A percentile compares a stretch with the other conserved stretches of the same genome.
Evolutionary conservation across 2,888 invertebrate genomes (phyloP).

Genomic region (Machimus atricapillus): DNA sequence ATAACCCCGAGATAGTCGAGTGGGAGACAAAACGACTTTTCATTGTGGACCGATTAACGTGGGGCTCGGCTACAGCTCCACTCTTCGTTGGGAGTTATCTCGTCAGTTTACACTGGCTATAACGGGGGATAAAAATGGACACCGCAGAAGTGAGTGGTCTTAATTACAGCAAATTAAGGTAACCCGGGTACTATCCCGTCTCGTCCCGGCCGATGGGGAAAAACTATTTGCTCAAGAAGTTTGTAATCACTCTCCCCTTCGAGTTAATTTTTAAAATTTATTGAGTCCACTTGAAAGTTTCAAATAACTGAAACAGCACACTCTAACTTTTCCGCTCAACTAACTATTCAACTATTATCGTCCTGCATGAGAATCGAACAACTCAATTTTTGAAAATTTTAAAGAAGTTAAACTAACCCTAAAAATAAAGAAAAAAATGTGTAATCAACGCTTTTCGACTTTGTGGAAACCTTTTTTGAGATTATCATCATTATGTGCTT

Average conservation of each 20-base stretch:
- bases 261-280: neutral
- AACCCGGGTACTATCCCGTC: neutral
- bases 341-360: neutral
- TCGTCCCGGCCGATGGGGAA: neutral
- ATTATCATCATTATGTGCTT: no score
- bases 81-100: neutral
- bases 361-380: neutral
- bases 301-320: neutral
- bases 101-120: neutral
- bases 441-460: neutral
- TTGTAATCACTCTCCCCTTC: neutral
- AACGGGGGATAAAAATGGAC: neutral
- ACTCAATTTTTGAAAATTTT: neutral
- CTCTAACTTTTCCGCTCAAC: neutral
- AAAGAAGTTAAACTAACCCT: neutral
- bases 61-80: neutral
- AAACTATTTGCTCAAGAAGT: neutral
- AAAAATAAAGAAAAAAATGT: neutral
- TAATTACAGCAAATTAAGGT: neutral
- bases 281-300: neutral
- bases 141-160: neutral
- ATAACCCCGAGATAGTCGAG: neutral
- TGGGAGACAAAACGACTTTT: neutral
- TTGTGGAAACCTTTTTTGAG: no score
- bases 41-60: slow-evolving; percentile 2